These are phyloP conservation scores for Mesocentrotus franciscanus DNA, from an alignment of 53 echinoderm and acorn worm genomes.

Conservation along the genomic window DNA sequence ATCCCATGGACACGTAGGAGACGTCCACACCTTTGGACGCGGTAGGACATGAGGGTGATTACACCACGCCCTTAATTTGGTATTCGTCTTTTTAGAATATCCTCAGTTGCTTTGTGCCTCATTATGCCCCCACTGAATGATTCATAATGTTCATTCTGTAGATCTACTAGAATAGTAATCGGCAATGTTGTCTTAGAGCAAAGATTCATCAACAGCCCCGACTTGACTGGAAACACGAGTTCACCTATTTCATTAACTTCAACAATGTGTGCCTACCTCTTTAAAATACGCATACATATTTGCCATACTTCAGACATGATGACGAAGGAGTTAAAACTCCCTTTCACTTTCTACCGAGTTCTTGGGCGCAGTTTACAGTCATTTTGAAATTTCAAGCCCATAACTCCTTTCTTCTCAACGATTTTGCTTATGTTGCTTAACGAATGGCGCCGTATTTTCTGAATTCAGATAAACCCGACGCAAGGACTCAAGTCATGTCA, in stretches of 20 bases:
- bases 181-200: neutral
- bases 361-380: neutral
- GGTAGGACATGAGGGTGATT: neutral
- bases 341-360: neutral
- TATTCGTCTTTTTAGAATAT: neutral
- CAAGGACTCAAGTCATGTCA: too few species aligned
- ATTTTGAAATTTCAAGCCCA: neutral
- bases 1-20: neutral
- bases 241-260: neutral
- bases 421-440: too few species aligned
- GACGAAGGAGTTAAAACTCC: neutral
- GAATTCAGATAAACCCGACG: too few species aligned
- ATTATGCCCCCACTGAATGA: neutral
- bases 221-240: neutral
- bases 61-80: neutral
- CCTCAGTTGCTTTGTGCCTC: neutral
- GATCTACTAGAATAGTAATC: too few species aligned
- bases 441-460: too few species aligned
- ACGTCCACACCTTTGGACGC: neutral
- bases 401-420: neutral
- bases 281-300: neutral
- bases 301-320: neutral
- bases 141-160: neutral
- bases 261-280: neutral
- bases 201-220: neutral